These are phyloP conservation scores for Cephus pygmeus DNA, from an alignment of 2,888 invertebrate species.

Conservation along the genomic window DNA sequence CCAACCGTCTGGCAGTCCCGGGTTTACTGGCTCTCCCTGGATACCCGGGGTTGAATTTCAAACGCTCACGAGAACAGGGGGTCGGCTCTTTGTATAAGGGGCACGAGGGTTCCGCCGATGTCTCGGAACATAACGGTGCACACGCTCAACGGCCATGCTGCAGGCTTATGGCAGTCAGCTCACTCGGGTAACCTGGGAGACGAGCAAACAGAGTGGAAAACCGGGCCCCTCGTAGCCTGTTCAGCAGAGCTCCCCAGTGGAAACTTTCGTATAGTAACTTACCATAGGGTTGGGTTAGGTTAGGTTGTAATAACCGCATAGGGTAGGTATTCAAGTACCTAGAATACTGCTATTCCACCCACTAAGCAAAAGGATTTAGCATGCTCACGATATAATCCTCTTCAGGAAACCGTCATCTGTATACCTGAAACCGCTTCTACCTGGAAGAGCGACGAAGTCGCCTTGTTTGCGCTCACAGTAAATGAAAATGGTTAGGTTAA, in stretches of 20 bases:
- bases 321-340: background rate
- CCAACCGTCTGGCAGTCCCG: slow-evolving; percentile 29
- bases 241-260: slow-evolving; percentile 6
- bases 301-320: slow-evolving; percentile 11
- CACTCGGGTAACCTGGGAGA: slow-evolving; percentile 19
- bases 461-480: background rate
- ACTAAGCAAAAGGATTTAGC: background rate
- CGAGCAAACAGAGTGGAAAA: slow-evolving; percentile 44
- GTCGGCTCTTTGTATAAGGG: slow-evolving; percentile 52
- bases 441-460: background rate
- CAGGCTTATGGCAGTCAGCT: slow-evolving; percentile 54
- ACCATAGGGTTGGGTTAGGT: background rate
- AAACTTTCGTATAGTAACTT: slow-evolving; percentile 1
- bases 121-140: slow-evolving; percentile 57
- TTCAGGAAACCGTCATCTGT: background rate
- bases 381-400: background rate
- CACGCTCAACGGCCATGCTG: slow-evolving; percentile 50
- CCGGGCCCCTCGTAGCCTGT: slow-evolving; percentile 38
- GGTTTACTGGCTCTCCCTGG: slow-evolving; percentile 18
- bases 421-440: background rate
- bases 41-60: slow-evolving; percentile 60
- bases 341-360: background rate
- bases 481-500: background rate
- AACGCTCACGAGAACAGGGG: slow-evolving; percentile 55
- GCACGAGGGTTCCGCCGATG: slow-evolving; percentile 50